Percentiles rank a stretch among this genome's conserved stretches.
Conservation (phyloP, 2,888 invertebrate species). For the Geotrupes spiniger region DNA sequence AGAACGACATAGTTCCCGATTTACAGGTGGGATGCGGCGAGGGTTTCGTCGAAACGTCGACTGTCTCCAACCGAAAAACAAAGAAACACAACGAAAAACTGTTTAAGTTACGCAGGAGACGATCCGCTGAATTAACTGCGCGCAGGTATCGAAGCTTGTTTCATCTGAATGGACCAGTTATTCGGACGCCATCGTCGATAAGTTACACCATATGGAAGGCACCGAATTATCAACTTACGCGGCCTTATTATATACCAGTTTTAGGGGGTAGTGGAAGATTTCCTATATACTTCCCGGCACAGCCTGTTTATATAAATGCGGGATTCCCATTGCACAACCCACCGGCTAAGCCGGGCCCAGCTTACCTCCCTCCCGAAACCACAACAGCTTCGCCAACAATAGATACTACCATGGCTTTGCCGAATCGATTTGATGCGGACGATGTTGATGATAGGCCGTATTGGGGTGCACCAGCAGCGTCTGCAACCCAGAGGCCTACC, state of each 20-base stretch:
- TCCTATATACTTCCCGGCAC: conserved; percentile 44
- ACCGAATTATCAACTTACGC: conserved; percentile 34
- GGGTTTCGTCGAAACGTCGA: conserved; percentile 12
- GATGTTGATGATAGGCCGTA: conserved; percentile 35
- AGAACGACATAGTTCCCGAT: conserved; percentile 16
- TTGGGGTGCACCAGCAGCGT: conserved; percentile 33
- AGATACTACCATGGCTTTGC: background rate
- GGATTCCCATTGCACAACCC: conserved; percentile 38
- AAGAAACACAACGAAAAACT: background rate
- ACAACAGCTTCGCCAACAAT: conserved; percentile 26
- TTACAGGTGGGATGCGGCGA: conserved; percentile 25
- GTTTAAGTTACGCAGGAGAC: background rate
- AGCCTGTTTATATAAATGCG: conserved; percentile 35
- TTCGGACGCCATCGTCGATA: conserved; percentile 25
- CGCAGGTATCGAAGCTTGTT: background rate
- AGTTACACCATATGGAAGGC: conserved; percentile 36
- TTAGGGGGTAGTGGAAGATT: conserved; percentile 37
- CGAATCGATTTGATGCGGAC: background rate
- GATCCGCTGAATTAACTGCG: background rate
- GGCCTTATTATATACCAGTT: conserved; percentile 46
- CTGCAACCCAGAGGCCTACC: conserved; percentile 23
- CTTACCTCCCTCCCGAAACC: conserved; percentile 27
- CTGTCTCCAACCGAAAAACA: conserved; percentile 6
- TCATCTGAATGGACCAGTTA: background rate
- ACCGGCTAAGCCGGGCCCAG: conserved; percentile 27